Evolutionary conservation across 2,797 vertebrate species (phyloP).

Genomic region (Scarus forsteni): DNA sequence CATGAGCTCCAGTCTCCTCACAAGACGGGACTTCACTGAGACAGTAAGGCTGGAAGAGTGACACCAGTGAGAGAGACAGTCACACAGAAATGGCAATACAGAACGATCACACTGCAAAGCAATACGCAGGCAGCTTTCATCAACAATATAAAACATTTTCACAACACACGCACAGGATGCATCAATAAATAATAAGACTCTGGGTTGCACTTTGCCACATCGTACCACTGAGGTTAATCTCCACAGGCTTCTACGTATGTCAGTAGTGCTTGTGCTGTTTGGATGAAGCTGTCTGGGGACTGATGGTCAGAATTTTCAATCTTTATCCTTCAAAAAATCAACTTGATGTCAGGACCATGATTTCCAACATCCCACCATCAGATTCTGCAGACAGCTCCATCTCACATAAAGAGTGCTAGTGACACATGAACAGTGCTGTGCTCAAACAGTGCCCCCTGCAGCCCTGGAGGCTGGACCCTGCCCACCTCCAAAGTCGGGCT

Average conservation of each 20-base stretch:
- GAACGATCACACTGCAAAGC: conserved; percentile 77
- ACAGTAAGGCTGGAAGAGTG: conserved; percentile 71
- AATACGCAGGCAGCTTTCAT: conserved; percentile 75
- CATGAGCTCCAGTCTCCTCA: conserved; percentile 71
- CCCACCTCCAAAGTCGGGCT: conserved; percentile 93
- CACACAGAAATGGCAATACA: conserved; percentile 78
- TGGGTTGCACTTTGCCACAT: conserved; percentile 65
- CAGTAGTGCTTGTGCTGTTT: conserved; percentile 55
- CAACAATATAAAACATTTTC: conserved; percentile 65
- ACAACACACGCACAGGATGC: conserved; percentile 64
- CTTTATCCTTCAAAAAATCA: background rate
- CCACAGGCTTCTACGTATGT: conserved; percentile 61
- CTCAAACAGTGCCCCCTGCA: conserved; percentile 73
- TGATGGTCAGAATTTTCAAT: conserved; percentile 26
- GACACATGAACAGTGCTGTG: conserved; percentile 42
- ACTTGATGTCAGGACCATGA: background rate
- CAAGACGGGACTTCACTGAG: conserved; percentile 65
- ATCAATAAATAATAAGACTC: conserved; percentile 70
- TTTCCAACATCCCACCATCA: conserved; percentile 32
- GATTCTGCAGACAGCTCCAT: conserved; percentile 50
- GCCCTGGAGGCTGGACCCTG: conserved; percentile 87
- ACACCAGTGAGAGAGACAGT: conserved; percentile 72
- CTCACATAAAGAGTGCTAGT: conserved; percentile 52
- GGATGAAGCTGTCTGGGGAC: conserved; percentile 55
- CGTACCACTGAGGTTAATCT: conserved; percentile 62